Evolutionary conservation across 92 coral and sea anemone species (phyloP), one percentile per base, ranked within the genome.

Genomic region (Paramuricea clavata): DNA sequence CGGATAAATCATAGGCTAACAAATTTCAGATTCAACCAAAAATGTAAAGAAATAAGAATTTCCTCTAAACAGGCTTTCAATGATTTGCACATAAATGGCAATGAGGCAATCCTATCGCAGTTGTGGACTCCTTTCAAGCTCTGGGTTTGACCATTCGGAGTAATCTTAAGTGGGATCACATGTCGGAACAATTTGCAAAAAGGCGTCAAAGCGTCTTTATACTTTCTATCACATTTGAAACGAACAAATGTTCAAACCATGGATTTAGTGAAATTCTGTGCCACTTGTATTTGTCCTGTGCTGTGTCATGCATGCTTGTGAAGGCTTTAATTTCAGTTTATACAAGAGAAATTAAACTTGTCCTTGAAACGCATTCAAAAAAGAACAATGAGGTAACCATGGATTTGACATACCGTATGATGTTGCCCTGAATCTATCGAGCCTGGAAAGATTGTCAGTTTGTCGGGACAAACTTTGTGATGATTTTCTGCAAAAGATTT

Each of bases 131-230:
- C 22, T 50, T 50, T 19, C 59, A 50, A 13, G 22, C 11, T 0
- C 77, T 70, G 0, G 43, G 77, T 12, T 16, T 70, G 77, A 70
- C 77, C 12, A 70, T 70, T 70, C 77, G 25, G 30, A 32, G 77
- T 70, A 70, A 70, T 47, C 77, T 70, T 0, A 70, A 70, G 25
- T 70, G 77, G 77, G 47, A 70, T 36, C 77, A 70, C 17, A 50
- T 7, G 59, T 50, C 3, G 59, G 11, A 50, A 50, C 3, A 50
- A 19, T 50, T 16, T 50, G 59, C 12, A 50, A 50, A 16, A 50
- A 50, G 59, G 59, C 59, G 59, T 50, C 59, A 3, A 50, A 50
- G 59, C 59, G 59, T 19, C 59, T n/a, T n/a, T 50, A 12, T 50
- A 50, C 11, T 50, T 50, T 16, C 59, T 50, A 50, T 50, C 59